phyloP scores from a whole-genome alignment of 2,797 vertebrate genomes.

The Helostoma temminkii region DNA sequence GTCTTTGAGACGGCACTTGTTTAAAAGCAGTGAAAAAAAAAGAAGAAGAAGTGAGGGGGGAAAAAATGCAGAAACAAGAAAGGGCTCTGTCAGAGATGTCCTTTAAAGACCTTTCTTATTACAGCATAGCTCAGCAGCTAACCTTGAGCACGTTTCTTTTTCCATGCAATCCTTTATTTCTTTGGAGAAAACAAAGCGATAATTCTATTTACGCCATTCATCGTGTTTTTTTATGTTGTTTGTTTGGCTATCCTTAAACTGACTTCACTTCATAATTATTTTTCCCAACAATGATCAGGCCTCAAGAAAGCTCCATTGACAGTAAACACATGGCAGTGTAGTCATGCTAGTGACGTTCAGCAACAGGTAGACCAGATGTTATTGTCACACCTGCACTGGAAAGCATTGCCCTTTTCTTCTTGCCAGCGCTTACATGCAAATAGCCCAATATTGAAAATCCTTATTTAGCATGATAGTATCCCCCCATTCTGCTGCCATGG shows the following conservation, averaged over 20 bases:
- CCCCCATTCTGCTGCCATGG: conserved; percentile 18
- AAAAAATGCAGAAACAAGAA: conserved; percentile 63
- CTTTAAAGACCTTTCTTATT: conserved; percentile 78
- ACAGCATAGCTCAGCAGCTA: conserved; percentile 67
- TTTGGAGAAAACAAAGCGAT: conserved; percentile 50
- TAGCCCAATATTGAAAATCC: conserved; percentile 48
- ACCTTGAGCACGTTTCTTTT: conserved; percentile 76
- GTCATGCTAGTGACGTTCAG: conserved; percentile 4
- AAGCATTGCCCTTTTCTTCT: neutral
- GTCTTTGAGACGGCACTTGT: conserved; percentile 91
- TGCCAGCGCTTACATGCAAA: conserved; percentile 29
- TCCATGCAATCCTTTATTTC: conserved; percentile 57
- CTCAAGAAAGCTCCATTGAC: conserved; percentile 9
- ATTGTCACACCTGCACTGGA: neutral
- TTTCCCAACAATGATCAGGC: conserved; percentile 19
- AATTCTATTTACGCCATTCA: conserved; percentile 59
- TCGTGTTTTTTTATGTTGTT: neutral
- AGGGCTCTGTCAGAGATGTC: conserved; percentile 74
- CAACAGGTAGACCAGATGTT: conserved; percentile 35
- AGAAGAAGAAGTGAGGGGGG: conserved; percentile 25
- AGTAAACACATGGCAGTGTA: neutral
- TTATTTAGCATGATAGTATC: conserved; percentile 36
- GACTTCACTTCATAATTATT: conserved; percentile 33
- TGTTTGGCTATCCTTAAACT: conserved; percentile 52
- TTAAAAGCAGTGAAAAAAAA: conserved; percentile 79